Base-by-base conservation (phyloP, 2,888 invertebrate species). In the Eristalis pertinax region DNA sequence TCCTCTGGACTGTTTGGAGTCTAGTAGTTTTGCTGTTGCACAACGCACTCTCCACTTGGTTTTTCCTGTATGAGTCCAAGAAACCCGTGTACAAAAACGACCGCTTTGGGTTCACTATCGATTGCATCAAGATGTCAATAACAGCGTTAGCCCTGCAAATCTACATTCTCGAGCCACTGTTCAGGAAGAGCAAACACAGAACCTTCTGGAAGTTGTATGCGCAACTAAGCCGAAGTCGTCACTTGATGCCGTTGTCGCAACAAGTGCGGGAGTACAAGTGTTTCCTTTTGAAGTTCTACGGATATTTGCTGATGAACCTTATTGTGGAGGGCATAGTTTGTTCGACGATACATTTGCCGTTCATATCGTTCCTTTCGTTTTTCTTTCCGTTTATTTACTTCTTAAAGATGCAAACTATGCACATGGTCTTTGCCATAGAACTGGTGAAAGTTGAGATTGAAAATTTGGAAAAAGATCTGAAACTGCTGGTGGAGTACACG, bases 141-240 rank as follows among this genome's bases (percentile, higher is more conserved):
- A 77, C 80, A 15, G 38, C 64, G 1, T 24, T 86, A 4, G 64
- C 76, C 11, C 24, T 83, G 22, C 24, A 83, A 5, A 62, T 80
- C 13, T 73, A 68, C 15, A 62, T 67, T 8, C 7, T 85, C 7
- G 88, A 88, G 56, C 86, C 88, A 5, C 43, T 85, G 2, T 77
- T 86, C 19, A 26, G 26, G 26, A 26, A 26, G 60, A 24, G 2
- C 35, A 73, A 83, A 29, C 64, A 38, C 7, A 60, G 26, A 26
- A 2, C 22, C 4, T 88, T 88, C 67, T 88, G 88, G 88, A 32
- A n/a, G 10, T 32, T 74, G 2, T 86, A 83, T 79, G 74, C 67
- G 11, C 38, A 24, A 0, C 62, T 88, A 1, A 84, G 38, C 65
- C 32, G 65, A 4, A n/a, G 7, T 32, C 82, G 83, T 2, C 60